Percentiles rank a stretch among this genome's conserved stretches.
phyloP scores from a whole-genome alignment of 2,113 vertebrate species.

The Cranoglanis bouderius region DNA sequence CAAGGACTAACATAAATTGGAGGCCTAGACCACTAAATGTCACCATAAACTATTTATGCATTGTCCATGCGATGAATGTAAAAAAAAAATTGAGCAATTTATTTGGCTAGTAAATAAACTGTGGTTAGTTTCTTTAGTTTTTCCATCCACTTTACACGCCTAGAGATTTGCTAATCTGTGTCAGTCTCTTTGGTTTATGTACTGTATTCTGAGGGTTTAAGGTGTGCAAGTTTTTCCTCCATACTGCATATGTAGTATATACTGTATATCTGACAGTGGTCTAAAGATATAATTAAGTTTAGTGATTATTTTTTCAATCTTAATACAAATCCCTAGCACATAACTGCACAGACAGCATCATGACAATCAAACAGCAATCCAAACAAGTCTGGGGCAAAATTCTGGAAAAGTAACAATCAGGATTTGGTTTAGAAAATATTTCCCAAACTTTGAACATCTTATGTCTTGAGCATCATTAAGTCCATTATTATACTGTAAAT shows the following conservation, averaged over 20 bases:
- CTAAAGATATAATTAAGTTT: neutral
- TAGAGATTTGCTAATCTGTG: neutral
- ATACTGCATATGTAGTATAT: neutral
- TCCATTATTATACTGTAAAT: neutral
- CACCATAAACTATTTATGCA: neutral
- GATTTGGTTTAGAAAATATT: too few relatives aligned
- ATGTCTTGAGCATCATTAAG: too few relatives aligned
- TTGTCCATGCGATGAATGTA: neutral
- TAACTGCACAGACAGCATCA: too few relatives aligned
- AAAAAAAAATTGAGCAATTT: neutral
- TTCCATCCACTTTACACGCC: neutral
- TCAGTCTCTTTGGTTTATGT: neutral
- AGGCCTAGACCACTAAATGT: neutral
- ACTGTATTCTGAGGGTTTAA: too few relatives aligned
- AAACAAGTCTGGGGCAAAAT: too few relatives aligned
- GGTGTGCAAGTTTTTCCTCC: neutral
- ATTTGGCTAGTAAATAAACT: neutral
- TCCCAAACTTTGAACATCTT: neutral
- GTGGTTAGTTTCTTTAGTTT: neutral
- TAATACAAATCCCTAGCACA: too few relatives aligned
- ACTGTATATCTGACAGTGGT: neutral
- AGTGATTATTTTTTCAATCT: neutral
- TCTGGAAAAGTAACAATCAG: neutral
- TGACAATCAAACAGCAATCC: too few relatives aligned
- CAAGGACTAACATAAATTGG: conserved; percentile 1